These are phyloP conservation scores for Euplexia lucipara DNA, from an alignment of 2,888 invertebrate genomes.

Conservation along the genomic window DNA sequence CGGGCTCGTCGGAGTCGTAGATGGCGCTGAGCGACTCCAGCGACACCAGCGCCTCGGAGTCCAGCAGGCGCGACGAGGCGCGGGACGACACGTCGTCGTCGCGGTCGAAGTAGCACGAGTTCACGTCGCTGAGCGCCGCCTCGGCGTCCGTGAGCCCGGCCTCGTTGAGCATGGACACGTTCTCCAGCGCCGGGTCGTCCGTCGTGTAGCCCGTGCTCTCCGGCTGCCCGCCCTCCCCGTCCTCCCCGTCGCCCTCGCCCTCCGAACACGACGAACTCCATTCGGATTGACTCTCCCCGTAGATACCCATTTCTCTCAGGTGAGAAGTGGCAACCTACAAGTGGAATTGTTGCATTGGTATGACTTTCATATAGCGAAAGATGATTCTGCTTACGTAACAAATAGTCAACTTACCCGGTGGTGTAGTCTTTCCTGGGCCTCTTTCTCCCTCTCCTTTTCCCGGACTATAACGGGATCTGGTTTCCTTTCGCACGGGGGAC, in stretches of 20 bases:
- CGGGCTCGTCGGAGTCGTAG: constrained; percentile 94
- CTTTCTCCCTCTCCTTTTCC: constrained; percentile 84
- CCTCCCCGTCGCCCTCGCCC: constrained; percentile 87
- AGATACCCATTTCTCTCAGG: constrained; percentile 85
- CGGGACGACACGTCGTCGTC: constrained; percentile 95
- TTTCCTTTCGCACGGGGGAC: constrained; percentile 79
- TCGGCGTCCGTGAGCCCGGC: constrained; percentile 97
- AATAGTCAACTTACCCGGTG: constrained; percentile 77
- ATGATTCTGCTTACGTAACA: not conserved
- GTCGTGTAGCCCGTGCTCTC: constrained; percentile 96
- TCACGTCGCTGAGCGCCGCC: constrained; percentile 96
- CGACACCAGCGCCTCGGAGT: constrained; percentile 94
- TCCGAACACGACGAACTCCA: constrained; percentile 93
- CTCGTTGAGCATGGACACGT: constrained; percentile 96
- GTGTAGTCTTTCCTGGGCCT: constrained; percentile 82
- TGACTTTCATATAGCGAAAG: not conserved
- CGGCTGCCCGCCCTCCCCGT: constrained; percentile 88
- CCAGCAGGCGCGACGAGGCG: constrained; percentile 95
- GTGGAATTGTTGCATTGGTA: constrained; percentile 4
- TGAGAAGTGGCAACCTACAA: constrained; percentile 81
- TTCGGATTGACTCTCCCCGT: constrained; percentile 95
- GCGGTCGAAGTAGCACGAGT: constrained; percentile 94
- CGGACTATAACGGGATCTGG: constrained; percentile 72
- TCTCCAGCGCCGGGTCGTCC: constrained; percentile 96
- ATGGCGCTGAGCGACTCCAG: constrained; percentile 95